Evolutionary conservation across 2,888 invertebrate genomes (phyloP).

Genomic region (Trichogramma dendrolimi): DNA sequence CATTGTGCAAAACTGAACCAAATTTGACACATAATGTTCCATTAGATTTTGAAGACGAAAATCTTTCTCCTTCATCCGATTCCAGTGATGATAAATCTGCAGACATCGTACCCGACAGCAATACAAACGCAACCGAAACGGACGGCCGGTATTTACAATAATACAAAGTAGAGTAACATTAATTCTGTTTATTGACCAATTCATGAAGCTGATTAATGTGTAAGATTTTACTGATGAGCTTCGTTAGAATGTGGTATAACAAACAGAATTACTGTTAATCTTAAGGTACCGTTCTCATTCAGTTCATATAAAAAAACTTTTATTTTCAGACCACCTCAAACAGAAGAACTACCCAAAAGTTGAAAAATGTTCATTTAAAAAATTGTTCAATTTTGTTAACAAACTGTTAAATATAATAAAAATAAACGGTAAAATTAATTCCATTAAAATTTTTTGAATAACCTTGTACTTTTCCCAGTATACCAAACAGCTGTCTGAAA

Average conservation of each 20-base stretch:
- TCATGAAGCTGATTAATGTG: background rate
- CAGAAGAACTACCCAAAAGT: slow-evolving; percentile 28
- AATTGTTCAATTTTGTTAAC: slow-evolving; percentile 13
- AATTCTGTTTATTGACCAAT: background rate
- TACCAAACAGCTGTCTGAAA: too few species aligned
- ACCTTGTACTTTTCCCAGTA: too few species aligned
- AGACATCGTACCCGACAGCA: slow-evolving; percentile 36
- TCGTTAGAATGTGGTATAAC: background rate
- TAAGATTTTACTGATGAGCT: background rate
- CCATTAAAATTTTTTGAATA: too few species aligned
- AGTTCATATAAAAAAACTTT: background rate
- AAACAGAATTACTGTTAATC: background rate
- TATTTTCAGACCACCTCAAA: slow-evolving; percentile 32
- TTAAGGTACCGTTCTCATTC: background rate
- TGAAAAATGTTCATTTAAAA: slow-evolving; percentile 9
- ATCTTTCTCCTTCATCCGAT: slow-evolving; percentile 28
- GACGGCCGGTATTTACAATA: slow-evolving; percentile 34
- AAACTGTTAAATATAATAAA: too few species aligned
- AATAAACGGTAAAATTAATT: too few species aligned
- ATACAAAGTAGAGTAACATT: background rate
- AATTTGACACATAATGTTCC: slow-evolving; percentile 11
- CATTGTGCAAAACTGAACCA: slow-evolving; percentile 14
- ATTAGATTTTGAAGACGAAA: slow-evolving; percentile 24
- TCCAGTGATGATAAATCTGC: slow-evolving; percentile 30
- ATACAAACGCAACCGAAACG: slow-evolving; percentile 38